Base-by-base conservation (phyloP, 23 tunicate species). In the Phallusia fumigata region DNA sequence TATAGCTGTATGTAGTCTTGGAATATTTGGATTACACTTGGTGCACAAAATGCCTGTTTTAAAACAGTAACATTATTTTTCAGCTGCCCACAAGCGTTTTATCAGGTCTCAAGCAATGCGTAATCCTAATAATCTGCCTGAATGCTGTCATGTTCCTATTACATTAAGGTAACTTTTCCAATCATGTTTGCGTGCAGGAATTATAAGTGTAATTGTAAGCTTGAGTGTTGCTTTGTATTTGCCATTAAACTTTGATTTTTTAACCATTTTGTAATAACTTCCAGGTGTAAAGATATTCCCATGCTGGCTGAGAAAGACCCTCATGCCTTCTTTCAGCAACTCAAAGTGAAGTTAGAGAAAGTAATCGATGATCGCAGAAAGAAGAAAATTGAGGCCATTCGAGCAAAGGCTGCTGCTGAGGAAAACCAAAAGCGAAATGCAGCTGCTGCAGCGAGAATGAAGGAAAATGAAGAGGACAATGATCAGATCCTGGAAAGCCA, bases 281-380 rank as follows among this genome's bases (percentile, higher is more conserved):
- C 26, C 26, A 58, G 69, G 69, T 58, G 69, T 58, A 22, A 79
- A 81, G 86, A 89, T 19, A 84, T 89, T 21, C 95, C 98, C 0
- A 76, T 88, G 21, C 81, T 94, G 33, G 94, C 98, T 36, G 86
- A 90, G 31, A 87, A 89, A n/a, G 79, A 94, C 34, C 98, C 98
- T 30, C 45, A 30, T 0, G 94, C 83, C 0, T 94, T 94, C 36
- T 94, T 94, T 49, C 64, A 75, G 30, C 79, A 52, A 64, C 85
- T 94, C 11, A 32, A 75, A 44, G 85, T n/a, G 0, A 84, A 88
- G 36, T 79, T 94, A 52, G 84, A 89, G n/a, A 77, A 83, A 75
- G 88, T 89, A 16, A 64, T 75, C 44, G 98, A 94, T 73, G 89
- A 94, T 31, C 85, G 64, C 52, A 81, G 81, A 73, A 83, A 45